Conservation (phyloP, 2,888 invertebrate species). For the Platycnemis pennipes region DNA sequence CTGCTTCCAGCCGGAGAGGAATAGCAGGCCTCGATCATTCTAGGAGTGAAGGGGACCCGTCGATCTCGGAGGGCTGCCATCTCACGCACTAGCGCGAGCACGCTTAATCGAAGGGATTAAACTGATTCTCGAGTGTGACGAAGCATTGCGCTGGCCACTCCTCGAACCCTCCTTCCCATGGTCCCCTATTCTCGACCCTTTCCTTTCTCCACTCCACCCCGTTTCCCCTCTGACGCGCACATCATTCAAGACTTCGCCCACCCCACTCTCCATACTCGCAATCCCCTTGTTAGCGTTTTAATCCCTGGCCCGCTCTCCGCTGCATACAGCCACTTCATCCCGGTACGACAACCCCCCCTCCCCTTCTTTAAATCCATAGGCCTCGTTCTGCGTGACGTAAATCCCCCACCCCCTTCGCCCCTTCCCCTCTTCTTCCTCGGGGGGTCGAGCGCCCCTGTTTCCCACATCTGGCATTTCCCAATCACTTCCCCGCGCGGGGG, state of each 20-base stretch:
- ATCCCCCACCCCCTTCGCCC: not conserved
- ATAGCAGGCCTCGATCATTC: not conserved
- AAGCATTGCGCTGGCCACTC: not conserved
- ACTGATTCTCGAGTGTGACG: not conserved
- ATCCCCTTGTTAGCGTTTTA: slow-evolving; percentile 1
- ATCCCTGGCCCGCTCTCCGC: not conserved
- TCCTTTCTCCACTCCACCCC: not conserved
- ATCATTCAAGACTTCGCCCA: not conserved
- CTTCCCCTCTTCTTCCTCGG: not conserved
- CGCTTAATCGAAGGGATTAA: slow-evolving; percentile 18
- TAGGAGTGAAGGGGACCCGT: not conserved
- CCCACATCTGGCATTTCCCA: slow-evolving; percentile 18
- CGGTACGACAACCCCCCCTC: not conserved
- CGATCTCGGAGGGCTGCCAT: not conserved
- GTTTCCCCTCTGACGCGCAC: not conserved
- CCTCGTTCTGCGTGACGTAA: not conserved
- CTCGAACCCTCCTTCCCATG: not conserved
- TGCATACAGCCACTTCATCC: not conserved
- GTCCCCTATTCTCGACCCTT: not conserved
- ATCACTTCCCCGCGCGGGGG: not conserved
- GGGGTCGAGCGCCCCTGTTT: not conserved
- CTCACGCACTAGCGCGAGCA: not conserved
- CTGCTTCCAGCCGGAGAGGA: not conserved
- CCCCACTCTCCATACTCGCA: not conserved
- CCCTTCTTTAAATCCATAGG: not conserved